Evolutionary conservation across 2,888 invertebrate species (phyloP).

Genomic region (Arenicola marina): DNA sequence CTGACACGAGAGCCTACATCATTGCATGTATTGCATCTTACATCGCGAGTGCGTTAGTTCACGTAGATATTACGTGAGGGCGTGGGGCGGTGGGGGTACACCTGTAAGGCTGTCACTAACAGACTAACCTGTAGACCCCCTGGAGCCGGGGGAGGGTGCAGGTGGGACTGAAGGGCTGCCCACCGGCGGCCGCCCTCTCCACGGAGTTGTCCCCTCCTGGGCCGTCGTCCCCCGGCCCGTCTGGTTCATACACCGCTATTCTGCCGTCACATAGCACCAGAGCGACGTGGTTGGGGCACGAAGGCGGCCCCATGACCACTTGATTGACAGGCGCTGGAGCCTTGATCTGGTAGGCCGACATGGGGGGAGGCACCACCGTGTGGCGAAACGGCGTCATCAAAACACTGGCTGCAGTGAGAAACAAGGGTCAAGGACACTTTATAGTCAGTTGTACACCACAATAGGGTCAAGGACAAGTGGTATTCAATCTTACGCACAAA

Average conservation of each 20-base stretch:
- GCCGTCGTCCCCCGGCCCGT: no score
- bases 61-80: no score
- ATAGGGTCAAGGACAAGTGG: no score
- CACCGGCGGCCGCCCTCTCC: slow-evolving; percentile 5
- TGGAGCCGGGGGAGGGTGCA: slow-evolving; percentile 9
- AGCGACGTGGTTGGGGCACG: slow-evolving; percentile 36
- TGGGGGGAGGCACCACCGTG: slow-evolving; percentile 82
- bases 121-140: slow-evolving; percentile 3
- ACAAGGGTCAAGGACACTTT: not conserved
- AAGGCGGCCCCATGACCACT: slow-evolving; percentile 40
- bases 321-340: slow-evolving; percentile 64
- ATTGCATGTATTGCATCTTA: no score
- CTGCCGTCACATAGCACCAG: no score
- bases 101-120: no score
- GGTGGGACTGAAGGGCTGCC: slow-evolving; percentile 2
- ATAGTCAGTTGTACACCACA: no score
- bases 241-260: no score
- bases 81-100: no score
- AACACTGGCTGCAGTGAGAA: not conserved
- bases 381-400: slow-evolving; percentile 73
- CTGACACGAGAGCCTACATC: no score
- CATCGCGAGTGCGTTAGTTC: no score
- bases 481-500: no score
- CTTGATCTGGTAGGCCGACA: slow-evolving; percentile 69
- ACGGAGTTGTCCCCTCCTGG: not conserved